Evolutionary conservation across 2,888 invertebrate genomes (phyloP), one percentile per base, ranked within the genome.

Genomic region (Phortica okadai): DNA sequence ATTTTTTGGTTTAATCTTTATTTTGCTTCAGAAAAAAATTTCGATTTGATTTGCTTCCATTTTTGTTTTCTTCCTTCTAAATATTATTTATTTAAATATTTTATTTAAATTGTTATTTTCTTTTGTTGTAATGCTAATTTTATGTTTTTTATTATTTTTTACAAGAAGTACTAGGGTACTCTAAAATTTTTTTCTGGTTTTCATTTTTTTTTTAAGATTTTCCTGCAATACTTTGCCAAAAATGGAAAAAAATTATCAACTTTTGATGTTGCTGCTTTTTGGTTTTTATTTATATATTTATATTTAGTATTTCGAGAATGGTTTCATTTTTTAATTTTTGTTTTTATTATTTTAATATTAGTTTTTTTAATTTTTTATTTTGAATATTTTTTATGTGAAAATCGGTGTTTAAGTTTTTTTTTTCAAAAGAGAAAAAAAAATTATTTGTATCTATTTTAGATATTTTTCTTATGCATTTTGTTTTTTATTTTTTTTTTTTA

Each of bases 31-130:
- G 50, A 14, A 50, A 50, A 50, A 50, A 50, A 50, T 11, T 50
- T 8, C 8, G 6, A 50, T 50, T 50, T 50, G 50, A 50, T 50
- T 50, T 50, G 50, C 14, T 50, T 33, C 14, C 50, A 14, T 50
- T 50, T 50, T 50, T 33, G 54, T 2, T 54, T 54, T 54, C n/a
- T 2, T 59, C 16, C 21, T 59, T 11, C 21, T 59, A 67, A 44
- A 7, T 42, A 67, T 66, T 8, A 77, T 80, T 50, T 74, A 73
- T 59, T 59, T 44, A 59, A 64, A 74, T 64, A 50, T 50, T 76
- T 82, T 76, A 77, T 80, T 80, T 74, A 73, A 78, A 80, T 80
- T 80, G 72, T 78, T 74, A 42, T 77, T 25, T 66, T 83, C 78
- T 82, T 80, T 74, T 74, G 11, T 33, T 41, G 41, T 77, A 74